phyloP scores from a whole-genome alignment of 2,113 vertebrate genomes.

The Cyrtonyx montezumae region DNA sequence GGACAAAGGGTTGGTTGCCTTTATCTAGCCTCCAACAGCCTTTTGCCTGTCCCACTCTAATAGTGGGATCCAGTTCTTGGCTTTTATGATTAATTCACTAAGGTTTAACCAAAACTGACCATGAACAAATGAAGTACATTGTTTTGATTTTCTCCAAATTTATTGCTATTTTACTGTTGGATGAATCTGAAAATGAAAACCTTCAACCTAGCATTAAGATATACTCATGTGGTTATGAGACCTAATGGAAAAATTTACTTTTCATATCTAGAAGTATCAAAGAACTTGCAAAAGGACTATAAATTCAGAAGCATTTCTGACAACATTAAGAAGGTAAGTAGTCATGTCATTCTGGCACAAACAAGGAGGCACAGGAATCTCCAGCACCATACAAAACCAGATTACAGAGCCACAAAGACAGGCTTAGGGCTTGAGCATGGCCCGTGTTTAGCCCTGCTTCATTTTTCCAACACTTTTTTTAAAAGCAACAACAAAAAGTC shows the following conservation, averaged over 20 bases:
- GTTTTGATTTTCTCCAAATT: constrained; percentile 48
- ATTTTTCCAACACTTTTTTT: neutral
- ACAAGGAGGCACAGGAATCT: constrained; percentile 12
- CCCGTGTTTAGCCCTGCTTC: neutral
- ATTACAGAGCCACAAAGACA: neutral
- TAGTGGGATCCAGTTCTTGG: neutral
- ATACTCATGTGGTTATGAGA: constrained; percentile 18
- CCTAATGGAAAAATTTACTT: constrained; percentile 51
- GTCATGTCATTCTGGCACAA: constrained; percentile 10
- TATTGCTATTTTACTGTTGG: constrained; percentile 50
- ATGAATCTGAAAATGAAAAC: constrained; percentile 60
- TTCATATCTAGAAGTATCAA: constrained; percentile 17
- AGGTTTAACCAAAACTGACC: constrained; percentile 43
- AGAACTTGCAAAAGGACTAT: constrained; percentile 44
- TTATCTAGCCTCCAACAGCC: neutral
- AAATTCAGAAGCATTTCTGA: constrained; percentile 55
- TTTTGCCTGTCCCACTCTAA: neutral
- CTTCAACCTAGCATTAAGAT: constrained; percentile 47
- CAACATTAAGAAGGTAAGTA: constrained; percentile 33
- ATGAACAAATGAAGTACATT: constrained; percentile 8
- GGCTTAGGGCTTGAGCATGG: neutral
- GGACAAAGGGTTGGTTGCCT: constrained; percentile 21
- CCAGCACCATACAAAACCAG: neutral
- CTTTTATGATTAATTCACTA: constrained; percentile 17
- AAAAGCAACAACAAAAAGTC: neutral